phyloP scores from a whole-genome alignment of 1,140 invertebrate species.

The Pogonomyrmex barbatus region DNA sequence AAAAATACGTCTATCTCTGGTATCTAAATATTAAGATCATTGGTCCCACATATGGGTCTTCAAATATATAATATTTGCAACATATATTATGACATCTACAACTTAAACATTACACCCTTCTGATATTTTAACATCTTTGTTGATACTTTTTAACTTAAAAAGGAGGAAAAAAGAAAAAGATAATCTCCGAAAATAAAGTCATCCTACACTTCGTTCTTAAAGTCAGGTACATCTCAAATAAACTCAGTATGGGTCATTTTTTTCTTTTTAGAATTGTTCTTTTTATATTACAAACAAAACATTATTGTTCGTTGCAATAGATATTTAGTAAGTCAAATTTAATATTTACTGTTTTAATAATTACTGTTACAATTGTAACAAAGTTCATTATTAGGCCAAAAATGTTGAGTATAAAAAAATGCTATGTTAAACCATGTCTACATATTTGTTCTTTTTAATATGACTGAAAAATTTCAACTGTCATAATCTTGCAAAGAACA shows the following conservation, averaged over 20 bases:
- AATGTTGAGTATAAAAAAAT: constrained; percentile 4
- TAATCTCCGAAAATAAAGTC: constrained; percentile 46
- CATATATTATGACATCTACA: constrained; percentile 81
- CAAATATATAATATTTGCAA: constrained; percentile 78
- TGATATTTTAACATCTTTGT: constrained; percentile 61
- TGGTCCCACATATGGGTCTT: constrained; percentile 76
- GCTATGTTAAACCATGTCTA: background rate
- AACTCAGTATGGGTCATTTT: constrained; percentile 58
- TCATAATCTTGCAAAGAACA: constrained; percentile 2
- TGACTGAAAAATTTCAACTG: constrained; percentile 12
- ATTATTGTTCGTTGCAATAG: constrained; percentile 31
- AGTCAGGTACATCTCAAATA: constrained; percentile 83
- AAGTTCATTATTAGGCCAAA: constrained; percentile 17
- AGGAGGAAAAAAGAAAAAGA: constrained; percentile 18
- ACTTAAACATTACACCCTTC: constrained; percentile 75
- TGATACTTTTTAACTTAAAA: constrained; percentile 44
- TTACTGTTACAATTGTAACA: background rate
- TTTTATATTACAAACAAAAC: constrained; percentile 62
- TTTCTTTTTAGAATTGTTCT: constrained; percentile 32
- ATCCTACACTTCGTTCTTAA: constrained; percentile 74
- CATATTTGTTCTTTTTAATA: constrained; percentile 16
- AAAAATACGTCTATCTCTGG: constrained; percentile 68
- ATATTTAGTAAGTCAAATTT: background rate
- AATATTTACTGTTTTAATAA: background rate
- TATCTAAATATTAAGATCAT: constrained; percentile 77